Evolutionary conservation across 2,797 vertebrate genomes (phyloP).

Genomic region (Ptychadena robeensis): DNA sequence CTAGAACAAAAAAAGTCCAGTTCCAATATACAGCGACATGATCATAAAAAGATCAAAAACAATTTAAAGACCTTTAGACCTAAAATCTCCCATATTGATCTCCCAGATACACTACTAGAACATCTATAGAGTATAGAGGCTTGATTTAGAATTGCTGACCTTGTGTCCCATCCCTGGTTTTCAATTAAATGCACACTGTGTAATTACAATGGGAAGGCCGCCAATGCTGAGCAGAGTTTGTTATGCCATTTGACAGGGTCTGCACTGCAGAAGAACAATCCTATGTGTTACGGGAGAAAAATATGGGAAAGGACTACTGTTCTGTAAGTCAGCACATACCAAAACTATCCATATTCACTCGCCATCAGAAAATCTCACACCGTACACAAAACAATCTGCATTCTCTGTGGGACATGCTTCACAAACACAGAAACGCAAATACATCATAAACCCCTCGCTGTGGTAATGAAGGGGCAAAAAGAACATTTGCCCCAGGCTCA

Average conservation of each 20-base stretch:
- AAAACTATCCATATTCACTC: background rate
- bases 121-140: conserved; percentile 65
- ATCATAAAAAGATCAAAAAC: no score
- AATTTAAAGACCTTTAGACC: background rate
- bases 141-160: conserved; percentile 69
- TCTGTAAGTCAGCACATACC: background rate
- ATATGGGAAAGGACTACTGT: no score
- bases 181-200: conserved; percentile 52
- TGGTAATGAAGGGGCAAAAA: background rate
- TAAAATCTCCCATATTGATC: background rate
- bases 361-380: background rate
- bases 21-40: no score
- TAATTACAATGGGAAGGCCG: conserved; percentile 41
- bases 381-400: background rate
- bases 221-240: conserved; percentile 25
- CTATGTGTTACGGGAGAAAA: background rate
- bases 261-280: background rate
- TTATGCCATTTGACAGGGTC: conserved; percentile 15
- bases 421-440: conserved; percentile 20
- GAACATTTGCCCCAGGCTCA: background rate
- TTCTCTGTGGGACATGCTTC: background rate
- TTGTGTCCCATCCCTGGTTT: conserved; percentile 63
- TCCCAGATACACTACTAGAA: conserved; percentile 66
- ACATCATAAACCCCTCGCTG: background rate
- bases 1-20: no score